These are phyloP conservation scores for Brienomyrus longianalis DNA, from an alignment of 2,113 vertebrate species.

Conservation along the genomic window DNA sequence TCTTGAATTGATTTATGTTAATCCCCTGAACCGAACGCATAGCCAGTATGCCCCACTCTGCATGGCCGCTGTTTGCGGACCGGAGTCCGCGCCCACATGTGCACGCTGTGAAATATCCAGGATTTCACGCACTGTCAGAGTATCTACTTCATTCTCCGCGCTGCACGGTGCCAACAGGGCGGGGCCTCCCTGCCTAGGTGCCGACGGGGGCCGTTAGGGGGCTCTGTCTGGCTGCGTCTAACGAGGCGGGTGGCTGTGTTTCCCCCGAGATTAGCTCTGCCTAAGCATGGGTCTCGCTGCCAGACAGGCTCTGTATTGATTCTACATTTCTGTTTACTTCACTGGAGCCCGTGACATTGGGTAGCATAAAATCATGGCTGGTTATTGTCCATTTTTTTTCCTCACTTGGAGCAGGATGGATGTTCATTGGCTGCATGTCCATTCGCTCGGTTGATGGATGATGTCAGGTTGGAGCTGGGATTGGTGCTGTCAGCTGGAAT, in stretches of 20 bases:
- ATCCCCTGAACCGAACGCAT: constrained; percentile 26
- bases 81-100: constrained; percentile 30
- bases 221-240: neutral
- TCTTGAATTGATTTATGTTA: constrained; percentile 30
- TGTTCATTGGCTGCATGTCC: neutral
- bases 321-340: neutral
- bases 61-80: constrained; percentile 13
- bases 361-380: neutral
- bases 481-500: neutral
- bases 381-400: neutral
- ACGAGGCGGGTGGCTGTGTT: neutral
- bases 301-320: neutral
- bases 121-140: constrained; percentile 45
- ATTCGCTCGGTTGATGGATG: neutral
- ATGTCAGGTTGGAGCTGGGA: neutral
- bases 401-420: neutral
- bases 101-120: constrained; percentile 42
- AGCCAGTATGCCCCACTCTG: neutral
- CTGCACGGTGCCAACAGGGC: neutral
- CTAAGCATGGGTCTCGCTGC: neutral
- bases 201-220: neutral
- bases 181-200: constrained; percentile 18
- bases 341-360: neutral
- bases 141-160: constrained; percentile 28
- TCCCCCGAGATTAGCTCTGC: neutral